Evolutionary conservation across 2,888 invertebrate species (phyloP).

Genomic region (Petrophora chlorosata): DNA sequence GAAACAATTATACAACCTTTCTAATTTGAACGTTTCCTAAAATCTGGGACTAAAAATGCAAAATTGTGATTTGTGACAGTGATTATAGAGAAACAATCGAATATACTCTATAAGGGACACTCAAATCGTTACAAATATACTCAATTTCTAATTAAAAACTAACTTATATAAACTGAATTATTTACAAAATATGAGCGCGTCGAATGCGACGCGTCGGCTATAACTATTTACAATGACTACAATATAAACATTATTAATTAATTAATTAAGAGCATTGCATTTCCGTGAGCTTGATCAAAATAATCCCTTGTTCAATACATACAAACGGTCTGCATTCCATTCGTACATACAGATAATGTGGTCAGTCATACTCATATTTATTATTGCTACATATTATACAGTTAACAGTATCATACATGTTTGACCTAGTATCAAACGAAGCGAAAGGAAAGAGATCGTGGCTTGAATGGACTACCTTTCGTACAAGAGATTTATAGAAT

Average conservation of each 20-base stretch:
- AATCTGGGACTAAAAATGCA: slow-evolving; percentile 70
- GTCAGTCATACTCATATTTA: slow-evolving; percentile 48
- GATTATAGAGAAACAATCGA: slow-evolving; percentile 71
- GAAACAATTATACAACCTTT: slow-evolving; percentile 68
- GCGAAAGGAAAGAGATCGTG: neutral
- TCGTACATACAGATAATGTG: slow-evolving; percentile 46
- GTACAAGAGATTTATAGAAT: too few species aligned
- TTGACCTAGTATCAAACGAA: slow-evolving; percentile 13
- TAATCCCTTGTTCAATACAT: slow-evolving; percentile 73
- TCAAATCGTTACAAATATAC: slow-evolving; percentile 78
- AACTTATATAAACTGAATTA: slow-evolving; percentile 74
- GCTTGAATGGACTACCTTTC: neutral
- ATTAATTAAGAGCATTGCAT: slow-evolving; percentile 77
- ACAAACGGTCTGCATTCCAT: slow-evolving; percentile 47
- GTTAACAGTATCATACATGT: slow-evolving; percentile 34
- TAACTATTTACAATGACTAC: slow-evolving; percentile 83
- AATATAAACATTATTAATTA: slow-evolving; percentile 68
- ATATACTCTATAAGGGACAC: slow-evolving; percentile 74
- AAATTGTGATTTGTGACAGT: slow-evolving; percentile 81
- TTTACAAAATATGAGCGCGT: slow-evolving; percentile 79
- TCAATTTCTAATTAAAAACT: slow-evolving; percentile 75
- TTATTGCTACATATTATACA: slow-evolving; percentile 34
- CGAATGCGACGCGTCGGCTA: slow-evolving; percentile 64
- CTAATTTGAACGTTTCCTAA: slow-evolving; percentile 66
- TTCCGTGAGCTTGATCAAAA: slow-evolving; percentile 77